These are phyloP conservation scores for Contarinia nasturtii DNA, from an alignment of 1,140 invertebrate genomes.

Conservation along the genomic window DNA sequence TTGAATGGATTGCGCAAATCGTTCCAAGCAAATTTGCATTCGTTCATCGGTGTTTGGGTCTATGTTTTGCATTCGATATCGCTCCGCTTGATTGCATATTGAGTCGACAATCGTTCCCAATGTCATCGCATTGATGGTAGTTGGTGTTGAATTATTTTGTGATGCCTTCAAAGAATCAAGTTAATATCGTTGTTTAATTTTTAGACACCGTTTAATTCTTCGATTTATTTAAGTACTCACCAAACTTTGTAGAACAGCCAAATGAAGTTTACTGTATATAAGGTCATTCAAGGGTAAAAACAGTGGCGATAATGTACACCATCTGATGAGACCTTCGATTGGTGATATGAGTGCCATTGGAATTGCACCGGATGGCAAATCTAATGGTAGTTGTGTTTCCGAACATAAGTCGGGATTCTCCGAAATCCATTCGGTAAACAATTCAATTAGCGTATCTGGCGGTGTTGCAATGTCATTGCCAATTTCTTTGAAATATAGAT, in stretches of 20 bases:
- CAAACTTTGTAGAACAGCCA: slow-evolving; percentile 40
- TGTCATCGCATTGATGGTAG: slow-evolving; percentile 35
- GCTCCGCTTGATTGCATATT: slow-evolving; percentile 24
- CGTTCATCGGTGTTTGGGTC: slow-evolving; percentile 11
- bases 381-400: slow-evolving; percentile 46
- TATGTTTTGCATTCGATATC: slow-evolving; percentile 14
- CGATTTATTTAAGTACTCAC: background rate
- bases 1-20: slow-evolving; percentile 57
- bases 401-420: slow-evolving; percentile 46
- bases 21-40: slow-evolving; percentile 32
- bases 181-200: slow-evolving; percentile 11
- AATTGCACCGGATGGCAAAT: slow-evolving; percentile 52
- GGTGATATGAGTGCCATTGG: slow-evolving; percentile 68
- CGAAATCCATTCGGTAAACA: slow-evolving; percentile 42
- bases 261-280: slow-evolving; percentile 37
- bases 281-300: slow-evolving; percentile 20
- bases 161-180: slow-evolving; percentile 5
- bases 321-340: slow-evolving; percentile 51
- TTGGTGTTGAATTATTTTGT: slow-evolving; percentile 26
- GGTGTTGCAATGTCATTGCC: slow-evolving; percentile 27
- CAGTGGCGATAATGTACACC: slow-evolving; percentile 45
- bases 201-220: background rate
- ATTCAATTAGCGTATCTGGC: slow-evolving; percentile 35
- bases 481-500: slow-evolving; percentile 39
- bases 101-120: slow-evolving; percentile 27